A percentile compares a stretch with the other conserved stretches of the same genome.
Evolutionary conservation across 2,113 vertebrate genomes (phyloP).

Genomic region (Myotis brandtii): DNA sequence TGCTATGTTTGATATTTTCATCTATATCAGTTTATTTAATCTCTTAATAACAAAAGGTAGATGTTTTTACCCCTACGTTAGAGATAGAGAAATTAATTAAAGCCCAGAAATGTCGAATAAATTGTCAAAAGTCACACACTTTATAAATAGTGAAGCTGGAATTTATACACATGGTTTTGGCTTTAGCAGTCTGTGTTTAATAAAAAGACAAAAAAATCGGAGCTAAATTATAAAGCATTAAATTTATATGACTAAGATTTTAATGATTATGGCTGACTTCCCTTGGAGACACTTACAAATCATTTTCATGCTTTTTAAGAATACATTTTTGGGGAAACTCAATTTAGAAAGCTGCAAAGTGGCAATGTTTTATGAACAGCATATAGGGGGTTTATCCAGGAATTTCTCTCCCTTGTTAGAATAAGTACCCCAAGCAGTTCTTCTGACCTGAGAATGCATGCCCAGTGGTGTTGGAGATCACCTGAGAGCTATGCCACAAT

Average conservation of each 20-base stretch:
- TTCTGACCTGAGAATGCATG: neutral
- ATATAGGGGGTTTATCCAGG: neutral
- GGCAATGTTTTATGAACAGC: neutral
- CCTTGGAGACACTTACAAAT: neutral
- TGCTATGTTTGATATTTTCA: neutral
- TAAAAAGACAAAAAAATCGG: neutral
- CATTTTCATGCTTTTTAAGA: constrained; percentile 19
- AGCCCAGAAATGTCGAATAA: neutral
- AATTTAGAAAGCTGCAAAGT: neutral
- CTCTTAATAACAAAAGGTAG: neutral
- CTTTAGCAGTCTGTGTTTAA: neutral
- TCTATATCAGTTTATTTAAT: neutral
- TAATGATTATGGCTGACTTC: neutral
- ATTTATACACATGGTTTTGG: neutral
- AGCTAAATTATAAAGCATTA: neutral
- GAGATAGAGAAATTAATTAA: neutral
- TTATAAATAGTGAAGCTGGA: neutral
- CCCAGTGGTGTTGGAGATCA: neutral
- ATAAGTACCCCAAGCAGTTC: neutral
- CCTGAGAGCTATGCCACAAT: neutral
- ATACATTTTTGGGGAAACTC: neutral
- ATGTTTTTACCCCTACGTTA: constrained; percentile 21
- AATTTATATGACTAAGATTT: neutral
- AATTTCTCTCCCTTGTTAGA: neutral
- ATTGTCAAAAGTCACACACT: neutral